Base-by-base conservation (phyloP, 2,888 invertebrate species). In the Pyrrhia umbra region DNA sequence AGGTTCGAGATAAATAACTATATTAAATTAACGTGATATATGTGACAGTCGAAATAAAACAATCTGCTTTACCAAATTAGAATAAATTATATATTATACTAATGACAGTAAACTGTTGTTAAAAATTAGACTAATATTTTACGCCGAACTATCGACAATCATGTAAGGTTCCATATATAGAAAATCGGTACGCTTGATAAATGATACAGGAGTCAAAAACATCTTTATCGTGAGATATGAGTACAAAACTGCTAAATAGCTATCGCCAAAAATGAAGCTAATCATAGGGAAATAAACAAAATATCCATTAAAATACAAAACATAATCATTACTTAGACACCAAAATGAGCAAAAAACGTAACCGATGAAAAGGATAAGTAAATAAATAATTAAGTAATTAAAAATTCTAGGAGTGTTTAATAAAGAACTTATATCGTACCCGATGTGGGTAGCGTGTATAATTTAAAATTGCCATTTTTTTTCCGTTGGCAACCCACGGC, bases 391-490 rank as follows among this genome's bases (percentile, higher is more conserved):
- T 89, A 90, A 92, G 90, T 91, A 93, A 94, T 94, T 93, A 93
- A 91, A 89, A 67, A 88, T 89, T 81, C 86, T 90, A 86, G 88
- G 87, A 89, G 87, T 86, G 88, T 89, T 77, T 90, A 90, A 89
- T 87, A 88, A 88, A 88, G 85, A 88, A 90, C 89, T 86, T 86
- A 88, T 89, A 85, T 51, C 69, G 63, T 59, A 83, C 83, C 64
- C 75, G 80, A 85, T 90, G 94, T 95, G 93, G 94, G 94, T 84
- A 92, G 94, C 88, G 88, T 91, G 90, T 88, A 93, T 94, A 93
- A 94, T 94, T 93, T 92, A 88, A 95, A 95, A 94, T 95, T 93
- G 94, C 92, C 92, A 93, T 93, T 94, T 94, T 91, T 40, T 92
- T 92, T 91, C 86, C 83, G 83, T 81, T 83, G 89, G 85, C 93